A percentile compares a stretch with the other conserved stretches of the same genome.
These are phyloP conservation scores for Diachasmimorpha longicaudata DNA, from an alignment of 1,140 invertebrate genomes.

Conservation along the genomic window DNA sequence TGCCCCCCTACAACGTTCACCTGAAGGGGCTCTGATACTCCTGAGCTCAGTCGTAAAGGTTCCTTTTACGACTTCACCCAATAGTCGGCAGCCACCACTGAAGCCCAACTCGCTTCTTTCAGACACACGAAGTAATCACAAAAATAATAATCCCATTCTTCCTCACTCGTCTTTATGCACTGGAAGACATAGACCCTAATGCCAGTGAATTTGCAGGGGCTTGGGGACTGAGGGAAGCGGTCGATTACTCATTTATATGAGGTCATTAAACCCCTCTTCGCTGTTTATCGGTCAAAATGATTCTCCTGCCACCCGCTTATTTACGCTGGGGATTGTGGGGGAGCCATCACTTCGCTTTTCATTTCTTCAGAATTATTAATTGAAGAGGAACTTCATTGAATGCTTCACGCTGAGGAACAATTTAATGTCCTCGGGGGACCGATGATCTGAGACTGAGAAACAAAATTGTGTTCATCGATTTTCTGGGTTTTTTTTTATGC, in stretches of 20 bases:
- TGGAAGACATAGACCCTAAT: background rate
- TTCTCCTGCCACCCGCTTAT: conserved; percentile 23
- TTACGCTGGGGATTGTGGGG: background rate
- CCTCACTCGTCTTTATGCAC: background rate
- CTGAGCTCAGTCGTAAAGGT: background rate
- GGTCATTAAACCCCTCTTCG: conserved; percentile 25
- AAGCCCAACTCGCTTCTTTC: background rate
- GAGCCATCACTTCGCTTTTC: no score
- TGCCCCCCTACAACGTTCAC: background rate
- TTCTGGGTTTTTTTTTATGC: no score
- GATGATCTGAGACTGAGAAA: no score
- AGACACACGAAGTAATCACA: background rate
- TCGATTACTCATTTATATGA: conserved; percentile 31
- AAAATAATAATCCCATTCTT: background rate
- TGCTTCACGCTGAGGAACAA: no score
- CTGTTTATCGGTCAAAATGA: background rate
- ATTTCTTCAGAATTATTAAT: no score
- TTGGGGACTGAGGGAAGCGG: background rate
- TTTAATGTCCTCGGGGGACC: no score
- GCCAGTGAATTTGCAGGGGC: background rate
- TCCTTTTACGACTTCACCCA: background rate
- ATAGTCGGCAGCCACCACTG: background rate
- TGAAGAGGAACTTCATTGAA: no score
- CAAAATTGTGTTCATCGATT: no score
- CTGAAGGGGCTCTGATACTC: background rate